These are phyloP conservation scores for Crotalus helleri DNA, from an alignment of 2,113 vertebrate species.

Conservation along the genomic window DNA sequence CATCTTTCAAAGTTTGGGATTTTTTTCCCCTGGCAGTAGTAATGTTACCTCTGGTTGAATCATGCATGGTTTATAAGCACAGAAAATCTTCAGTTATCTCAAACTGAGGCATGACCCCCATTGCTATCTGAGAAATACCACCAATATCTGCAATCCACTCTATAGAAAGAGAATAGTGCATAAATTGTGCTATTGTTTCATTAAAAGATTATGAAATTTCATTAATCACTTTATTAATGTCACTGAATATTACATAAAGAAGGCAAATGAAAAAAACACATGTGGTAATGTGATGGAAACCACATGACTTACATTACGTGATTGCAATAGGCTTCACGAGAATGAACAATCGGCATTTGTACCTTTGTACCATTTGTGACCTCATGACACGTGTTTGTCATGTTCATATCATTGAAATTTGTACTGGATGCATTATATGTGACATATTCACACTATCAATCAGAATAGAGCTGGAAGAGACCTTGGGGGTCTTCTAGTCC, in stretches of 20 bases:
- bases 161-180: background rate
- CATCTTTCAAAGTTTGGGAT: background rate
- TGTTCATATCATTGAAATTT: background rate
- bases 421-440: background rate
- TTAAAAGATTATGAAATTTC: background rate
- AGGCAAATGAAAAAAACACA: background rate
- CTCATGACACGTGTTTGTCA: background rate
- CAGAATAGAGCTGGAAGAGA: too few species aligned
- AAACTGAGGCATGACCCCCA: background rate
- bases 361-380: background rate
- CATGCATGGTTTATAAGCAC: background rate
- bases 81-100: background rate
- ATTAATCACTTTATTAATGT: background rate
- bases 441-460: background rate
- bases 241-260: background rate
- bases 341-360: background rate
- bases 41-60: background rate
- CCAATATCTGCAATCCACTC: background rate
- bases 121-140: background rate
- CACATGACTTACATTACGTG: background rate
- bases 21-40: background rate
- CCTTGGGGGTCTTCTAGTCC: too few species aligned
- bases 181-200: background rate
- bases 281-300: background rate
- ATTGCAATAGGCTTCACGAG: background rate